Evolutionary conservation across 2,888 invertebrate genomes (phyloP).

Genomic region (Notocelia uddmanniana): DNA sequence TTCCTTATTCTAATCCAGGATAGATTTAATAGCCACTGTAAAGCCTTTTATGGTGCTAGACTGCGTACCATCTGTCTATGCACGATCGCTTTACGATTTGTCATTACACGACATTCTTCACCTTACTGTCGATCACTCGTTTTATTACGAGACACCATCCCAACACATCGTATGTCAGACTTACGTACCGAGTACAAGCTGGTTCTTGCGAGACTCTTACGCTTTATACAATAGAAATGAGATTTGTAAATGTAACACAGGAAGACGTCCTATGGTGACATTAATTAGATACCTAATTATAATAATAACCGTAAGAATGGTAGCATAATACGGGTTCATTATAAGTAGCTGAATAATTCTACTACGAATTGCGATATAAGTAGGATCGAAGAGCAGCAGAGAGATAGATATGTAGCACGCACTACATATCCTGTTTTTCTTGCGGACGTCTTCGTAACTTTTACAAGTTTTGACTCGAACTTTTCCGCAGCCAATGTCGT

Average conservation of each 20-base stretch:
- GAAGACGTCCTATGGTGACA: conserved; percentile 12
- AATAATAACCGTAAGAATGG: neutral
- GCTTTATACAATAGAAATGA: conserved; percentile 10
- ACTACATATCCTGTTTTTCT: conserved; percentile 17
- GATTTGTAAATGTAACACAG: conserved; percentile 4
- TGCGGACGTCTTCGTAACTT: conserved; percentile 22
- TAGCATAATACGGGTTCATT: neutral
- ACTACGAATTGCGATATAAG: neutral
- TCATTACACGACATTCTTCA: conserved; percentile 40
- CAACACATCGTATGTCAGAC: conserved; percentile 34
- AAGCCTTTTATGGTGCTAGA: conserved; percentile 38
- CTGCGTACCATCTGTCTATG: conserved; percentile 27
- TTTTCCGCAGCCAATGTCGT: conserved; percentile 6
- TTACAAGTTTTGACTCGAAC: conserved; percentile 21
- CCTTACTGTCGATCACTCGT: conserved; percentile 33
- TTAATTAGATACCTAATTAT: conserved; percentile 21
- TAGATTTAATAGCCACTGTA: conserved; percentile 20
- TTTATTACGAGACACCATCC: conserved; percentile 30
- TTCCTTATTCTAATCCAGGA: conserved; percentile 28
- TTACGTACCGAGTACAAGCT: conserved; percentile 1
- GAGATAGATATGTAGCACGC: neutral
- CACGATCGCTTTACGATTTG: conserved; percentile 43
- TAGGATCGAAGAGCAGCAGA: neutral
- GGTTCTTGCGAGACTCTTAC: conserved; percentile 4
- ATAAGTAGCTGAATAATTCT: neutral